Conservation (phyloP, 2,797 vertebrate species). For the Gastrophryne carolinensis region DNA sequence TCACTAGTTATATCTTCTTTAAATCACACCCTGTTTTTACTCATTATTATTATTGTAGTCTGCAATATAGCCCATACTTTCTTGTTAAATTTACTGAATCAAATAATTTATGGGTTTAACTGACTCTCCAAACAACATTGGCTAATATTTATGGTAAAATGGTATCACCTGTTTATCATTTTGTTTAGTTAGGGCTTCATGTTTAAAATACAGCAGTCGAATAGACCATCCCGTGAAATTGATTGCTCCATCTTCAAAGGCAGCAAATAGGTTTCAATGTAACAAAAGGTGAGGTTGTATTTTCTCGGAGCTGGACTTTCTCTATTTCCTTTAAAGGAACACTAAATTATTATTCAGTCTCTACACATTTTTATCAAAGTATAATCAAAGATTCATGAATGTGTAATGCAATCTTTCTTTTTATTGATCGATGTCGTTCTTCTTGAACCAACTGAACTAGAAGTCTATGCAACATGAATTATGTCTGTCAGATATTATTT, state of each 20-base stretch:
- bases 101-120: too few relatives aligned
- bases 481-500: conserved; percentile 51
- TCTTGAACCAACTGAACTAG: conserved; percentile 33
- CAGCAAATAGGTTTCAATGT: not conserved
- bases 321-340: conserved; percentile 34
- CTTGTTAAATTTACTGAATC: too few relatives aligned
- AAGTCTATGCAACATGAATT: conserved; percentile 49
- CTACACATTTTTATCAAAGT: conserved; percentile 49
- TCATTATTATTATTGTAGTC: too few relatives aligned
- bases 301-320: conserved; percentile 39
- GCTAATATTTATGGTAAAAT: too few relatives aligned
- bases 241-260: not conserved
- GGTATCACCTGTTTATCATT: too few relatives aligned
- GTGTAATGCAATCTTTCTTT: conserved; percentile 51
- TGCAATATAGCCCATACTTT: too few relatives aligned
- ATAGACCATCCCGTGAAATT: not conserved
- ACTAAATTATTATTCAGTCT: conserved; percentile 49
- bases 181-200: too few relatives aligned
- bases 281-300: conserved; percentile 18
- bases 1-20: too few relatives aligned
- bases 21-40: too few relatives aligned
- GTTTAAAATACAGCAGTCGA: not conserved
- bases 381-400: conserved; percentile 53
- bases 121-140: too few relatives aligned
- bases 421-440: conserved; percentile 41